These are phyloP conservation scores for Amaurobius ferox DNA, from an alignment of 2,888 invertebrate species.

Conservation along the genomic window DNA sequence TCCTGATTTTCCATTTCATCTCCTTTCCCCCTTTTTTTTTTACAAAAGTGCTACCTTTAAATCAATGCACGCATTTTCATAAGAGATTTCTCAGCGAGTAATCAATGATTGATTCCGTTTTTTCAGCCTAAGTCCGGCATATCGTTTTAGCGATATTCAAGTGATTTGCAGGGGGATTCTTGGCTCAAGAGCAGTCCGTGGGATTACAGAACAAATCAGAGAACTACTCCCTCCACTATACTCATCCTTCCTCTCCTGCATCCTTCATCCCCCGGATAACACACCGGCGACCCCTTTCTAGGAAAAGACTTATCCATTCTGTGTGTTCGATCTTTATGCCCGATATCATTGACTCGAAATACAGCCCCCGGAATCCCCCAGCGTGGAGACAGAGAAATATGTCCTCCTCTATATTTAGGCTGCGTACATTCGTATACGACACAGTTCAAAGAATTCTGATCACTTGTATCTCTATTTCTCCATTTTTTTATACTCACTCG, in stretches of 20 bases:
- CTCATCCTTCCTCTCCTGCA: conserved; percentile 18
- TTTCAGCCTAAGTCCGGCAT: background rate
- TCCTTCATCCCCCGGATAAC: conserved; percentile 37
- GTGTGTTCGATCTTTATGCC: conserved; percentile 29
- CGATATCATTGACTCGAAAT: conserved; percentile 53
- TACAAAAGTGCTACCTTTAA: too few relatives aligned
- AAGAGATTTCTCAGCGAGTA: background rate
- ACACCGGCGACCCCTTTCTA: conserved; percentile 11
- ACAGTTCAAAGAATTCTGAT: conserved; percentile 69
- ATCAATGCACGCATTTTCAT: too few relatives aligned
- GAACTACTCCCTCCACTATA: conserved; percentile 20
- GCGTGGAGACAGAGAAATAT: conserved; percentile 22
- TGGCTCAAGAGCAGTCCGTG: conserved; percentile 37
- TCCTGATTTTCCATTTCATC: too few relatives aligned
- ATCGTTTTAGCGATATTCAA: background rate
- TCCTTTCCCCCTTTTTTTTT: too few relatives aligned
- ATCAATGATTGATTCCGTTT: background rate
- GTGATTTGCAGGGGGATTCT: background rate
- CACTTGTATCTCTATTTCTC: conserved; percentile 58
- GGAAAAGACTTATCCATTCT: conserved; percentile 51
- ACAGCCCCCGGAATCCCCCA: conserved; percentile 19
- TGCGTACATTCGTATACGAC: conserved; percentile 35
- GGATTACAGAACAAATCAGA: conserved; percentile 58
- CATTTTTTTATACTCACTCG: conserved; percentile 27
- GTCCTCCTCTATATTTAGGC: conserved; percentile 15